These are phyloP conservation scores for Spheniscus mendiculus DNA, from an alignment of 2,113 vertebrate species.

Conservation along the genomic window DNA sequence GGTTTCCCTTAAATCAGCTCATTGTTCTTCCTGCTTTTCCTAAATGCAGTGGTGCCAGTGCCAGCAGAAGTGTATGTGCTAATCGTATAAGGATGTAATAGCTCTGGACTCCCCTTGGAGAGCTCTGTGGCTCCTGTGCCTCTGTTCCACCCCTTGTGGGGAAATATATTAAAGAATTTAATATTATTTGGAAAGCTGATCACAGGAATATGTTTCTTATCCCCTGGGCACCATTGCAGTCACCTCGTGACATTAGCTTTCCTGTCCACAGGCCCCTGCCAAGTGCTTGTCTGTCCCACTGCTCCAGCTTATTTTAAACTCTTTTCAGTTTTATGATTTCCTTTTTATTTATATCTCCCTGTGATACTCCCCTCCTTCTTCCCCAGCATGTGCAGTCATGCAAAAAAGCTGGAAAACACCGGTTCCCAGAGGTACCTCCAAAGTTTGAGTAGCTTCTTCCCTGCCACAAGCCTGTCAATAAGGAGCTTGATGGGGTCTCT, in stretches of 20 bases:
- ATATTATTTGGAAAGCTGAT: conserved; percentile 2
- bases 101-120: background rate
- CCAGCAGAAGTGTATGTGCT: background rate
- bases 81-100: background rate
- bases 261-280: background rate
- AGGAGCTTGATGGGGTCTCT: background rate
- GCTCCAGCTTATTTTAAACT: background rate
- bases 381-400: background rate
- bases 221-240: background rate
- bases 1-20: background rate
- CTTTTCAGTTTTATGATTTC: background rate
- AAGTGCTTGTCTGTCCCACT: background rate
- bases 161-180: background rate
- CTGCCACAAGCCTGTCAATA: background rate
- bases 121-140: background rate
- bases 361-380: background rate
- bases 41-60: background rate
- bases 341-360: background rate
- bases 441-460: background rate
- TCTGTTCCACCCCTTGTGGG: background rate
- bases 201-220: background rate
- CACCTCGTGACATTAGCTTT: background rate
- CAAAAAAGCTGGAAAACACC: background rate
- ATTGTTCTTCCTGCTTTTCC: background rate
- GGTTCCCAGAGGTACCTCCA: background rate